Percentiles rank a stretch among this genome's conserved stretches.
Conservation (phyloP, 1,140 invertebrate species). For the Drusus annulatus region DNA sequence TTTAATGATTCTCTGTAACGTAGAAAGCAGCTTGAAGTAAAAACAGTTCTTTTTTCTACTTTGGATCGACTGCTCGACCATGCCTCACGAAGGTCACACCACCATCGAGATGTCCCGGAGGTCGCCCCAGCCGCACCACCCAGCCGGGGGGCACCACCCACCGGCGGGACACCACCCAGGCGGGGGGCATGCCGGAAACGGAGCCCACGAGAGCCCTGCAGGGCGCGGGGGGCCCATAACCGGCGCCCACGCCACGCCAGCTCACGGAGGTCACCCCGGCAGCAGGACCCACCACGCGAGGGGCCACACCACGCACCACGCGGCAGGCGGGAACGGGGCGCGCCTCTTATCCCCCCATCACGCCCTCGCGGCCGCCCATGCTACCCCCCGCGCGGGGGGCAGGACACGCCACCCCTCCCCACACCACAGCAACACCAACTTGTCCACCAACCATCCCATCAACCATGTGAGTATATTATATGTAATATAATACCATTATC, state of each 20-base stretch:
- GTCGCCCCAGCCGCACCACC: not conserved
- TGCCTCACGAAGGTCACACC: slow-evolving; percentile 44
- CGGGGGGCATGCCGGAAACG: too few relatives aligned
- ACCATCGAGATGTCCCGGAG: slow-evolving; percentile 49
- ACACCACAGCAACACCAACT: not conserved
- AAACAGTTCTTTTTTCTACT: not conserved
- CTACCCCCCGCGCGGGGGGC: not conserved
- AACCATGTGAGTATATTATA: slow-evolving; percentile 23
- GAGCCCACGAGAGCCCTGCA: not conserved
- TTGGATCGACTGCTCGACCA: not conserved
- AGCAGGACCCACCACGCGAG: not conserved
- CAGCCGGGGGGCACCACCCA: slow-evolving; percentile 6
- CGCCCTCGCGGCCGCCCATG: not conserved
- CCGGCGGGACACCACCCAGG: not conserved
- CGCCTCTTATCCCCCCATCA: too few relatives aligned
- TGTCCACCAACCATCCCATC: not conserved
- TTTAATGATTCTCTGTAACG: too few relatives aligned
- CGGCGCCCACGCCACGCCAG: not conserved
- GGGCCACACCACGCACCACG: not conserved
- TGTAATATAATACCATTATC: too few relatives aligned
- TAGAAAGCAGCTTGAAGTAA: too few relatives aligned
- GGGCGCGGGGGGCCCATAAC: not conserved
- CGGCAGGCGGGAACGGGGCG: too few relatives aligned
- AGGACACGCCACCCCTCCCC: not conserved
- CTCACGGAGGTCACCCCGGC: not conserved